phyloP scores from a whole-genome alignment of 2,113 vertebrate species.

The Patagioenas fasciata region DNA sequence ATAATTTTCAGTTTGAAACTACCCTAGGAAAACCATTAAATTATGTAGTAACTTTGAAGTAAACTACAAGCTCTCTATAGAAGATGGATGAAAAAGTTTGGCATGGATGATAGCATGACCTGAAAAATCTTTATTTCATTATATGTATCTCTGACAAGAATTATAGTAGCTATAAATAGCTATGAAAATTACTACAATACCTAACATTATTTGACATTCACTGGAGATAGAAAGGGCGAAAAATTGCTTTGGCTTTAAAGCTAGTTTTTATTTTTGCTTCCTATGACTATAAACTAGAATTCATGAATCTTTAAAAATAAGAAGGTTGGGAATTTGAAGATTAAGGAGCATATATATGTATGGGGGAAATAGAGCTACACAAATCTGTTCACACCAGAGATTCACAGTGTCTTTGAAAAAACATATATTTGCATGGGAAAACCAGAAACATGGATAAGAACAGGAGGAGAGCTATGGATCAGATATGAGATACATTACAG shows the following conservation, averaged over 20 bases:
- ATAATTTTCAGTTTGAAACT: background rate
- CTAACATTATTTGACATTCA: background rate
- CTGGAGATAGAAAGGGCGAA: background rate
- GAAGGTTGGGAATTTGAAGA: background rate
- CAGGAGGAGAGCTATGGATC: constrained; percentile 3
- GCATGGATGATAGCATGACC: background rate
- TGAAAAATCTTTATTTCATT: background rate
- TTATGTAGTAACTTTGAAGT: background rate
- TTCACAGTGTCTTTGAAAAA: background rate
- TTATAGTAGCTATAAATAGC: background rate
- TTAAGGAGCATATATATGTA: background rate
- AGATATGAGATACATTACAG: background rate
- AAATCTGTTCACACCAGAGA: background rate
- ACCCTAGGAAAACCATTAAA: background rate
- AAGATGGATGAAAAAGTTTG: background rate
- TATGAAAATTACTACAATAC: background rate
- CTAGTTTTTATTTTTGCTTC: background rate
- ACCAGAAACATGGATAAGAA: background rate
- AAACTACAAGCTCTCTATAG: background rate
- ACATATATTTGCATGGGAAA: background rate
- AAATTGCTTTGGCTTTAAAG: background rate
- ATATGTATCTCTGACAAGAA: background rate
- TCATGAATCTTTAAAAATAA: background rate
- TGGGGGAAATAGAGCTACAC: background rate
- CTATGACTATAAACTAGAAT: background rate